phyloP scores from a whole-genome alignment of 1,140 invertebrate species.

The Euwallacea fornicatus region DNA sequence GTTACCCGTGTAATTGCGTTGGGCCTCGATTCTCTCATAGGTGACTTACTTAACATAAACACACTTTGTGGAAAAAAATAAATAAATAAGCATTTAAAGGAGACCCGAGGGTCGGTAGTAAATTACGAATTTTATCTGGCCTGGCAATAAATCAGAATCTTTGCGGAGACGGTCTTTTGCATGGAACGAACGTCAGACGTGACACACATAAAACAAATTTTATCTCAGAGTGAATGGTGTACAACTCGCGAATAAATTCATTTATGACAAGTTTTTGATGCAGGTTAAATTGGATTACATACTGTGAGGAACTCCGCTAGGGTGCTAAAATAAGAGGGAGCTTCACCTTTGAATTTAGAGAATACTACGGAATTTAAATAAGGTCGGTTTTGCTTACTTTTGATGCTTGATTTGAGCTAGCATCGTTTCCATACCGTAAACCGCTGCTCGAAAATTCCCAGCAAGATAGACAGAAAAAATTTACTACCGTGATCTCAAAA shows the following conservation, averaged over 20 bases:
- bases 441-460: too few relatives aligned
- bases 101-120: conserved; percentile 11
- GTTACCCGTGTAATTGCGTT: too few relatives aligned
- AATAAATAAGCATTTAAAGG: conserved; percentile 24
- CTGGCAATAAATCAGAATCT: conserved; percentile 25
- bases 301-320: background rate
- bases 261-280: conserved; percentile 10
- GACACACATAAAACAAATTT: conserved; percentile 29
- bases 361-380: background rate
- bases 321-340: background rate
- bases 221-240: conserved; percentile 13
- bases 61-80: conserved; percentile 2
- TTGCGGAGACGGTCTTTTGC: conserved; percentile 20
- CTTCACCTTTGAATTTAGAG: too few relatives aligned
- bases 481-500: too few relatives aligned
- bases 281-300: conserved; percentile 11
- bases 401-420: background rate
- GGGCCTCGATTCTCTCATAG: too few relatives aligned
- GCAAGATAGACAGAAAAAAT: too few relatives aligned
- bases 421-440: too few relatives aligned
- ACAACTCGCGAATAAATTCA: conserved; percentile 18
- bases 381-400: background rate
- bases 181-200: conserved; percentile 25
- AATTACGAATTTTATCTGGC: conserved; percentile 26
- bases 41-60: too few relatives aligned